Evolutionary conservation across 1,140 invertebrate species (phyloP).

Genomic region (Nixonia krombeini): DNA sequence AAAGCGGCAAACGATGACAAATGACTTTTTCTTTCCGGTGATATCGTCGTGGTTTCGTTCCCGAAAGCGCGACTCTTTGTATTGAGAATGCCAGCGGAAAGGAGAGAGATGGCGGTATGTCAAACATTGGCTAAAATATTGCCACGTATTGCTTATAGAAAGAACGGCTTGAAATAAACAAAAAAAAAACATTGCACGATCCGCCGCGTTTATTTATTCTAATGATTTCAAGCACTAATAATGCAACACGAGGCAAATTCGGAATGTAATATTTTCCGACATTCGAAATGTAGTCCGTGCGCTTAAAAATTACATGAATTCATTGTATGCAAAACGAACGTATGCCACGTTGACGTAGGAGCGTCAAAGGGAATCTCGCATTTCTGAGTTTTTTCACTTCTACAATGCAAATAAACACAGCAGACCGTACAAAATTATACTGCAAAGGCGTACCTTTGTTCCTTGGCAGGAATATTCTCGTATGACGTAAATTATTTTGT

Average conservation of each 20-base stretch:
- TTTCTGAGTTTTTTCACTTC: slow-evolving; percentile 23
- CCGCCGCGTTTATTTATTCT: no score
- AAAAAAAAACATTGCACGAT: no score
- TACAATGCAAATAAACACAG: slow-evolving; percentile 27
- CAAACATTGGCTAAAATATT: no score
- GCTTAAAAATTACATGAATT: slow-evolving; percentile 11
- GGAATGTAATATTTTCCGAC: no score
- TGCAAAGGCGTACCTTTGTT: slow-evolving; percentile 18
- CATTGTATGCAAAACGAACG: slow-evolving; percentile 14
- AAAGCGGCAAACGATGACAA: slow-evolving; percentile 36
- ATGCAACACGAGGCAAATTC: no score
- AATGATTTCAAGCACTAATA: no score
- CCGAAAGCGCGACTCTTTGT: slow-evolving; percentile 2
- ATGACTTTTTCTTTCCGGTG: slow-evolving; percentile 24
- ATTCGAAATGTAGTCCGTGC: no score
- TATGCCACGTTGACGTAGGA: slow-evolving; percentile 18
- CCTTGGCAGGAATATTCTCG: no score
- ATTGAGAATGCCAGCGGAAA: neutral
- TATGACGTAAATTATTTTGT: no score
- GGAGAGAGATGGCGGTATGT: no score
- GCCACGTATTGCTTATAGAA: no score
- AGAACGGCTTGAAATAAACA: no score
- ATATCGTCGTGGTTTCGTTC: slow-evolving; percentile 14
- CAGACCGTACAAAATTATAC: slow-evolving; percentile 26
- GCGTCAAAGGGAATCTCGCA: slow-evolving; percentile 27